Base-by-base conservation (phyloP, 2,888 invertebrate species). In the Mechanitis mazaeus region DNA sequence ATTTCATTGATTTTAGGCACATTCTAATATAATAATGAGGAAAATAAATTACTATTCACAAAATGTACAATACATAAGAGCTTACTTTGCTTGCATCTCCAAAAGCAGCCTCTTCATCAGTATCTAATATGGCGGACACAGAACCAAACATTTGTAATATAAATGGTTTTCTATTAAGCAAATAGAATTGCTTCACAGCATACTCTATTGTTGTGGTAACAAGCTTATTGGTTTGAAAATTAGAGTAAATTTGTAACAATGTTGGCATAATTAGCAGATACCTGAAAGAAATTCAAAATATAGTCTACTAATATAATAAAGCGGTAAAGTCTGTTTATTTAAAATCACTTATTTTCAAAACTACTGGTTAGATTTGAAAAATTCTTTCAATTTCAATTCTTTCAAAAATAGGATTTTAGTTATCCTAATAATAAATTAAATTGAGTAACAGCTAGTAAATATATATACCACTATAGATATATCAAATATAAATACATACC, bases 71-170 rank as follows among this genome's bases (percentile, higher is more conserved):
- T 42, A 35, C 54, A 20, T 45, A 31, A 45, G n/a, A 1, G 28
- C 79, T 79, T 77, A 96, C 97, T 86, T 97, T 96, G 79, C 97
- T 97, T 0, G 97, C 97, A 85, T 98, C 97, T 3, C 97, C 97
- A 77, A 94, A 96, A 3, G 94, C 93, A 45, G 96, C 94, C 69
- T 94, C 94, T 76, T 96, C 96, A 73, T 96, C 96, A 0, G 96
- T 97, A 78, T 99, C 98, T 72, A 99, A 90, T 78, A 98, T 96
- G 1, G 98, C 97, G 0, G 99, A 98, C 0, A 98, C 96, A 3
- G 98, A 98, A 1, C 99, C 99, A 87, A 99, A 99, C 98, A 99
- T 98, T 92, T 99, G 98, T 58, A 99, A 91, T 72, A 99, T 97
- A 77, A 99, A 99, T 1, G 99, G 99, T 78, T 99, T 99, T 58